A percentile compares a stretch with the other conserved stretches of the same genome.
phyloP scores from a whole-genome alignment of 2,888 invertebrate genomes.

The Acrobasis repandana region DNA sequence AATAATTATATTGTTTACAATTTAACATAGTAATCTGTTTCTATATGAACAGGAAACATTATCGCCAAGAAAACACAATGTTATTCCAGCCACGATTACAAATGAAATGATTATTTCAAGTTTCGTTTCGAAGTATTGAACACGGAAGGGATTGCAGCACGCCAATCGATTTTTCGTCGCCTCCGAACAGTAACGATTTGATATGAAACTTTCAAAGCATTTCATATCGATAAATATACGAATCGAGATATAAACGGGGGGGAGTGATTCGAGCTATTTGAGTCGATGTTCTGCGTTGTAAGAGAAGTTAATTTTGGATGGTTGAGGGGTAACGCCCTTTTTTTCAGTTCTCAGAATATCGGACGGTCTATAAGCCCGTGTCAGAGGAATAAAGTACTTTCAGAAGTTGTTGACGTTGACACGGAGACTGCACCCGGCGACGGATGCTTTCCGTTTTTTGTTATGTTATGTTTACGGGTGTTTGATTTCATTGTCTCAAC shows the following conservation, averaged over 20 bases:
- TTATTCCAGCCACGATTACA: too few relatives aligned
- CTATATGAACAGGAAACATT: too few relatives aligned
- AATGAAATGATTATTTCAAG: conserved; percentile 9
- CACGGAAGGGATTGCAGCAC: conserved; percentile 11
- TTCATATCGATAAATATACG: conserved; percentile 46
- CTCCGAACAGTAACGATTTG: conserved; percentile 3
- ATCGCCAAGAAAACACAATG: too few relatives aligned
- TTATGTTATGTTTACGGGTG: background rate
- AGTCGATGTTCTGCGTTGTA: conserved; percentile 31
- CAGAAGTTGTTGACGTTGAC: conserved; percentile 18
- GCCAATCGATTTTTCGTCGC: conserved; percentile 20
- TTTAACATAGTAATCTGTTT: too few relatives aligned
- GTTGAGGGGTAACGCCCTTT: conserved; percentile 55
- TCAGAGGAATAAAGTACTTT: conserved; percentile 32
- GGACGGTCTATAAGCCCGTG: conserved; percentile 31
- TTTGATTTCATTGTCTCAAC: background rate
- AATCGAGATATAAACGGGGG: conserved; percentile 49
- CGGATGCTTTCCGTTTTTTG: background rate
- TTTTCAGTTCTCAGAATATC: conserved; percentile 39
- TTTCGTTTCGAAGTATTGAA: conserved; percentile 9
- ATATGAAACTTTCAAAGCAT: conserved; percentile 41
- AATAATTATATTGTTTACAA: too few relatives aligned
- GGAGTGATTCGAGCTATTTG: conserved; percentile 50
- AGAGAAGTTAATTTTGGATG: conserved; percentile 45
- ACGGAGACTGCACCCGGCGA: background rate